phyloP scores from a whole-genome alignment of 2,888 invertebrate genomes.

The Hypena proboscidalis region DNA sequence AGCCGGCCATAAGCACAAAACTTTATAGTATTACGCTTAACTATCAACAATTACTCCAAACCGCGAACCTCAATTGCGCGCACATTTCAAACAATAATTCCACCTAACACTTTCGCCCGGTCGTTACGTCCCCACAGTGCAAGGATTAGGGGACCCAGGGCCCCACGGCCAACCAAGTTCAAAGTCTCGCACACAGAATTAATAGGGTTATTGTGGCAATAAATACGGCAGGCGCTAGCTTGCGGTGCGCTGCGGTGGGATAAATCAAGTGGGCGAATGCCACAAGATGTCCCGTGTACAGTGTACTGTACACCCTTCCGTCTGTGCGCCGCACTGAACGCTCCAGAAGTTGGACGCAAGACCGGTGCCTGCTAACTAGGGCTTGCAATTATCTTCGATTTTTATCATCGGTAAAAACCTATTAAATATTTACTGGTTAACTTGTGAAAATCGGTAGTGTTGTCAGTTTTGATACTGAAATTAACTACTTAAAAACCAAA shows the following conservation, averaged over 20 bases:
- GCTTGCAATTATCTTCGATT: too few species aligned
- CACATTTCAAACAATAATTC: conserved; percentile 47
- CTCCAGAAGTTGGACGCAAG: conserved; percentile 11
- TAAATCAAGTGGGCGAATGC: conserved; percentile 75
- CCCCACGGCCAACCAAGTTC: conserved; percentile 54
- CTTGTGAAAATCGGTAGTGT: too few species aligned
- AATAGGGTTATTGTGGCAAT: conserved; percentile 84
- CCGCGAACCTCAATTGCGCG: conserved; percentile 42
- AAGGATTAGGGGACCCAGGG: conserved; percentile 51
- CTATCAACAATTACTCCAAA: conserved; percentile 31
- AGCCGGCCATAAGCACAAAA: too few species aligned
- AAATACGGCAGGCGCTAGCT: conserved; percentile 79
- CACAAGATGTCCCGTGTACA: conserved; percentile 69
- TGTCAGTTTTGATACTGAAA: too few species aligned
- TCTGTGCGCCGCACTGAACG: conserved; percentile 30
- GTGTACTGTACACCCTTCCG: conserved; percentile 52
- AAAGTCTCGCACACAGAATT: conserved; percentile 74
- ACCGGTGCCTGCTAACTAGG: too few species aligned
- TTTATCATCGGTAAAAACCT: too few species aligned
- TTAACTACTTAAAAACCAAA: too few species aligned
- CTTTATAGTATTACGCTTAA: conserved; percentile 6
- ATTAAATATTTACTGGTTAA: too few species aligned
- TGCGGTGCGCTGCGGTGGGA: conserved; percentile 75
- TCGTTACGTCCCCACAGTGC: conserved; percentile 51
- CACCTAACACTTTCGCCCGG: conserved; percentile 50